These are phyloP conservation scores for Shinisaurus crocodilurus DNA, from an alignment of 2,113 vertebrate genomes.

Conservation along the genomic window DNA sequence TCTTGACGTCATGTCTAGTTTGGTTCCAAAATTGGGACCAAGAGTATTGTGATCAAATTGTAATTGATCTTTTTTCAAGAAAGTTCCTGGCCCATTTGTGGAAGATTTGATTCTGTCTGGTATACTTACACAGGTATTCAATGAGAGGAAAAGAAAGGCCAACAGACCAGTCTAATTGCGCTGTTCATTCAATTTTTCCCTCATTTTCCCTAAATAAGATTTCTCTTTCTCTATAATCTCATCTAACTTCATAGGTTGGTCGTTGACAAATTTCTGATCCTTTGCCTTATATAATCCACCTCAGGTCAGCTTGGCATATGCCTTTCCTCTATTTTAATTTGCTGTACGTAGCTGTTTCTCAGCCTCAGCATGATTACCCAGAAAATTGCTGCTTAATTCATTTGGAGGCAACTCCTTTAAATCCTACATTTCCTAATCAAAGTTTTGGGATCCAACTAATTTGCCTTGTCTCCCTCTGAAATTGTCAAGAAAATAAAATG, in stretches of 20 bases:
- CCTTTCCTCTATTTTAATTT: not conserved
- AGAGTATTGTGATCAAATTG: not conserved
- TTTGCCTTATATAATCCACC: not conserved
- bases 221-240: not conserved
- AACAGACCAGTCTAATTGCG: not conserved
- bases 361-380: not conserved
- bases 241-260: not conserved
- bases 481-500: constrained; percentile 49
- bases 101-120: not conserved
- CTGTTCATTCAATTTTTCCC: not conserved
- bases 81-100: not conserved
- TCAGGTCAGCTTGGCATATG: not conserved
- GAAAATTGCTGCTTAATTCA: constrained; percentile 26
- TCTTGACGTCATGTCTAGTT: not conserved
- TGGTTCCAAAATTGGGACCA: not conserved
- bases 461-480: constrained; percentile 33
- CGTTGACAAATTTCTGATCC: not conserved
- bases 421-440: constrained; percentile 11
- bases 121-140: not conserved
- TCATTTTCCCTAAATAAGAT: not conserved
- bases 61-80: not conserved
- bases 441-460: constrained; percentile 47
- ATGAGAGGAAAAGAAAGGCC: not conserved
- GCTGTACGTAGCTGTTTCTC: not conserved
- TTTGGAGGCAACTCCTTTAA: not conserved